Conservation (phyloP, 1,140 invertebrate genomes). For the Stegodyphus dumicola region DNA sequence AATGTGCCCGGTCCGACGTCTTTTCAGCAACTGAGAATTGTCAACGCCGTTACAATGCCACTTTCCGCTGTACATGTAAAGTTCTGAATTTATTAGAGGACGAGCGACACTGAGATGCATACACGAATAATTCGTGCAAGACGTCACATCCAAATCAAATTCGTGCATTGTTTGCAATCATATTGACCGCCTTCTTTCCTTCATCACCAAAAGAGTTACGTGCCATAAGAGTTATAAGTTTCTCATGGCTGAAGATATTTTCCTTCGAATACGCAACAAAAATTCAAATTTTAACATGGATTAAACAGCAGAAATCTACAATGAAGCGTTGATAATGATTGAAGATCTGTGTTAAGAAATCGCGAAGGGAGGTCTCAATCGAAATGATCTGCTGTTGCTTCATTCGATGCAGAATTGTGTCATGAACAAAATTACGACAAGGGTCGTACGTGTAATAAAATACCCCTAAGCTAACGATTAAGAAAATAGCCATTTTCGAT, state of each 20-base stretch:
- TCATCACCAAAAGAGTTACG: background rate
- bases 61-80: too few relatives aligned
- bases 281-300: conserved; percentile 57
- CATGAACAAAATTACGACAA: conserved; percentile 67
- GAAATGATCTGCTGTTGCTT: conserved; percentile 49
- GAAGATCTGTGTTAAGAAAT: background rate
- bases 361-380: background rate
- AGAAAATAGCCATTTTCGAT: background rate
- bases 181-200: conserved; percentile 62
- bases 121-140: background rate
- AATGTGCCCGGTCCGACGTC: too few relatives aligned
- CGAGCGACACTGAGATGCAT: too few relatives aligned
- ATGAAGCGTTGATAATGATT: conserved; percentile 32
- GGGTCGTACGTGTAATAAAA: conserved; percentile 65
- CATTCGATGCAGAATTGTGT: conserved; percentile 44
- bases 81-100: too few relatives aligned
- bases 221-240: background rate
- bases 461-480: background rate
- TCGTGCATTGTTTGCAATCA: conserved; percentile 67
- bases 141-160: conserved; percentile 66
- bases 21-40: too few relatives aligned
- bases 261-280: conserved; percentile 51
- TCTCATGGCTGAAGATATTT: conserved; percentile 65
- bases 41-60: too few relatives aligned
- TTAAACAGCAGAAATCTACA: conserved; percentile 64